phyloP scores from a whole-genome alignment of 2,888 invertebrate species.

The Drosophila nigricruria region DNA sequence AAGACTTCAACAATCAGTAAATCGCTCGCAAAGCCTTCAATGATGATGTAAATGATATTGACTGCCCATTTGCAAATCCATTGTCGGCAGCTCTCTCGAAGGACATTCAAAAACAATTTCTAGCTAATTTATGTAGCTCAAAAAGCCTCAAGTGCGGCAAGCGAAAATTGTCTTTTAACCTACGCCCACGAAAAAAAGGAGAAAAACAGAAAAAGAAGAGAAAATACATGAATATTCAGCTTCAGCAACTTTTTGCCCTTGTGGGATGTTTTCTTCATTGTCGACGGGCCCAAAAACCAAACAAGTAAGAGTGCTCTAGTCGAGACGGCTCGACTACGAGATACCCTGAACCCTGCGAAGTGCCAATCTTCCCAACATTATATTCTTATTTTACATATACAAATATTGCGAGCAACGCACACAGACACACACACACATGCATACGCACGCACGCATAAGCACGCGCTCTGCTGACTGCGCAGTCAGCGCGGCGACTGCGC shows the following conservation, averaged over 20 bases:
- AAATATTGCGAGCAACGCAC: no score
- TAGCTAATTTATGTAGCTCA: conserved; percentile 56
- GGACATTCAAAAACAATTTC: conserved; percentile 65
- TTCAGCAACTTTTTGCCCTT: conserved; percentile 25
- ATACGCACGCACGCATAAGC: no score
- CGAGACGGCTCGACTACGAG: no score
- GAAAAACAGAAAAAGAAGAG: not conserved
- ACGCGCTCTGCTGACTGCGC: no score
- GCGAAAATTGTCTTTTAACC: conserved; percentile 36
- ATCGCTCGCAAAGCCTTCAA: not conserved
- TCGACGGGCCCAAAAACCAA: conserved; percentile 32
- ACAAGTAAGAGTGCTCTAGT: no score
- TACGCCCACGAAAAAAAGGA: conserved; percentile 4
- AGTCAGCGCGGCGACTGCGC: no score
- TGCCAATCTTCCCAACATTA: no score
- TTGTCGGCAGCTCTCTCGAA: conserved; percentile 38
- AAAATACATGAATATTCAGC: conserved; percentile 64
- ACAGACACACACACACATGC: no score
- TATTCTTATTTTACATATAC: no score
- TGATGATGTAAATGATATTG: conserved; percentile 3
- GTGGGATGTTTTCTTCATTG: conserved; percentile 59
- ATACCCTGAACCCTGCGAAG: no score
- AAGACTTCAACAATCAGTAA: conserved; percentile 1
- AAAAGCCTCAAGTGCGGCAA: conserved; percentile 27
- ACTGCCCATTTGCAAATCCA: conserved; percentile 21